Evolutionary conservation across 2,113 vertebrate genomes (phyloP).

Genomic region (Pantherophis guttatus): DNA sequence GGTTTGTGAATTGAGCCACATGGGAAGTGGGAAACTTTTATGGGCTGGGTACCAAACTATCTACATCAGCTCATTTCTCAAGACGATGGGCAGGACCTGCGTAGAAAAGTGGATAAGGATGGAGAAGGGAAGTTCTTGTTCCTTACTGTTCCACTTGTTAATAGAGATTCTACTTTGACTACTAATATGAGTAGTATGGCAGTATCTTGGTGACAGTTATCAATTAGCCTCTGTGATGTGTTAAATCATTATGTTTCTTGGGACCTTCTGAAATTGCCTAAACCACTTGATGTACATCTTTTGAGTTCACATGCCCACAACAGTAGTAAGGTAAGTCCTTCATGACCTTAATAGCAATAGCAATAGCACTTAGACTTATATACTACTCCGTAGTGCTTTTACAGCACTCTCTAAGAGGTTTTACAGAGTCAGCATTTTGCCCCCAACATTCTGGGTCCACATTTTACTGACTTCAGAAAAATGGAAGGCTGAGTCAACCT

Average conservation of each 20-base stretch:
- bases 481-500: too few species aligned
- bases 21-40: neutral
- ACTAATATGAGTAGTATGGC: neutral
- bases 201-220: neutral
- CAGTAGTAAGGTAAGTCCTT: neutral
- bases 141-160: neutral
- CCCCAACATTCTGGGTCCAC: too few species aligned
- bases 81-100: neutral
- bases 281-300: neutral
- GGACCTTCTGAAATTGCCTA: neutral
- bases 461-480: too few species aligned
- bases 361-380: too few species aligned
- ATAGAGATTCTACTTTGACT: neutral
- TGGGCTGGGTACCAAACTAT: neutral
- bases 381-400: too few species aligned
- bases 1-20: too few species aligned
- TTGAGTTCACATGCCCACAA: neutral
- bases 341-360: neutral
- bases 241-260: neutral
- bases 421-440: too few species aligned
- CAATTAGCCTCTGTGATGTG: neutral
- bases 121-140: neutral
- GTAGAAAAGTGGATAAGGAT: neutral
- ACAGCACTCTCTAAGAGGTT: too few species aligned
- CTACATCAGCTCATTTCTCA: neutral